Evolutionary conservation across 2,113 vertebrate species (phyloP).

Genomic region (Nothocercus julius): DNA sequence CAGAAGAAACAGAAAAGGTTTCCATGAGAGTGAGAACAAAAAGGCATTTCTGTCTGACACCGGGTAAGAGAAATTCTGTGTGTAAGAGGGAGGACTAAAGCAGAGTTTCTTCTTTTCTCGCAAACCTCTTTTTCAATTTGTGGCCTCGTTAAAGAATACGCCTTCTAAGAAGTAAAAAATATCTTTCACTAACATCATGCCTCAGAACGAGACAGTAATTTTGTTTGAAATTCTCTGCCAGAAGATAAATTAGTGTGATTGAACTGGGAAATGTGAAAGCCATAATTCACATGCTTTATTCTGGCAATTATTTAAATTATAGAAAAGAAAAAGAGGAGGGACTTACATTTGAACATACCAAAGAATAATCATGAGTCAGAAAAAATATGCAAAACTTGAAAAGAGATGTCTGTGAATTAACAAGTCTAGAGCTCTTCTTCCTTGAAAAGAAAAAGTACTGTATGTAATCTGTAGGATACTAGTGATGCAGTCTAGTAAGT

Average conservation of each 20-base stretch:
- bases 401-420: conserved; percentile 12
- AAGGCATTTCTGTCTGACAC: neutral
- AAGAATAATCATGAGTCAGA: conserved; percentile 29
- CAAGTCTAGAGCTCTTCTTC: neutral
- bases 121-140: neutral
- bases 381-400: conserved; percentile 2
- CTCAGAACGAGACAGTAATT: conserved; percentile 46
- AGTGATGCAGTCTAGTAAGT: neutral
- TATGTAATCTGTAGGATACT: neutral
- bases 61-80: neutral
- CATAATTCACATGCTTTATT: conserved; percentile 59
- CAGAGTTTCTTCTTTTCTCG: neutral
- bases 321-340: conserved; percentile 36
- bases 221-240: conserved; percentile 54
- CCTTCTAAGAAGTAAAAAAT: conserved; percentile 57
- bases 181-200: conserved; percentile 46
- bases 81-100: neutral
- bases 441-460: neutral
- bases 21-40: neutral
- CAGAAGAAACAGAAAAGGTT: neutral
- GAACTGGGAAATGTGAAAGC: conserved; percentile 53
- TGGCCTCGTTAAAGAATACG: conserved; percentile 15
- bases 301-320: conserved; percentile 60
- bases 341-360: conserved; percentile 35
- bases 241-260: conserved; percentile 61